Conservation (phyloP, 2,797 vertebrate species). For the Anolis apletophallus region DNA sequence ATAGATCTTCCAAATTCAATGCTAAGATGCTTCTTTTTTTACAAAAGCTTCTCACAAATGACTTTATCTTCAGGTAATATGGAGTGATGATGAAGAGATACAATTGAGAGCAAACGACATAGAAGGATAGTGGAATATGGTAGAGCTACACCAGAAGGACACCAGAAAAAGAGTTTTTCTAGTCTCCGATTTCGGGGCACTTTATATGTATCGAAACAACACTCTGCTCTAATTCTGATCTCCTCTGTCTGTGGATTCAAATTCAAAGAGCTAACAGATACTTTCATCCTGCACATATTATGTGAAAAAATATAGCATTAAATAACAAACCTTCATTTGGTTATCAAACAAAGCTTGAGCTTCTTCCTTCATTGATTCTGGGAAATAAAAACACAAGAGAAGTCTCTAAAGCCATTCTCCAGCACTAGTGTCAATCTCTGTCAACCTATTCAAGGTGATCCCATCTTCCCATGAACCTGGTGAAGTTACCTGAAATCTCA, state of each 20-base stretch:
- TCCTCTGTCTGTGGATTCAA: conserved; percentile 17
- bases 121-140: not conserved
- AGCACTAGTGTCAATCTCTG: conserved; percentile 47
- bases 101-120: not conserved
- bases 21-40: not conserved
- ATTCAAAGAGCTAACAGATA: conserved; percentile 34
- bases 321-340: conserved; percentile 82
- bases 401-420: conserved; percentile 69
- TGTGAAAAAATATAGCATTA: conserved; percentile 61
- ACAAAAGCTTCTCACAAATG: not conserved
- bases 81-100: no score
- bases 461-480: conserved; percentile 45
- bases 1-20: not conserved
- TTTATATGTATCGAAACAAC: not conserved
- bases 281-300: conserved; percentile 14
- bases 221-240: not conserved
- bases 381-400: conserved; percentile 65
- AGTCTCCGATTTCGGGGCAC: conserved; percentile 15
- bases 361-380: conserved; percentile 85
- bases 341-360: conserved; percentile 80
- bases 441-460: conserved; percentile 64
- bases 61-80: not conserved
- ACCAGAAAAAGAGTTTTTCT: conserved; percentile 29
- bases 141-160: no score
- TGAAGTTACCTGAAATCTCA: conserved; percentile 82